Conservation (phyloP, 35 echinoderm and acorn worm genomes). For the Anneissia japonica region DNA sequence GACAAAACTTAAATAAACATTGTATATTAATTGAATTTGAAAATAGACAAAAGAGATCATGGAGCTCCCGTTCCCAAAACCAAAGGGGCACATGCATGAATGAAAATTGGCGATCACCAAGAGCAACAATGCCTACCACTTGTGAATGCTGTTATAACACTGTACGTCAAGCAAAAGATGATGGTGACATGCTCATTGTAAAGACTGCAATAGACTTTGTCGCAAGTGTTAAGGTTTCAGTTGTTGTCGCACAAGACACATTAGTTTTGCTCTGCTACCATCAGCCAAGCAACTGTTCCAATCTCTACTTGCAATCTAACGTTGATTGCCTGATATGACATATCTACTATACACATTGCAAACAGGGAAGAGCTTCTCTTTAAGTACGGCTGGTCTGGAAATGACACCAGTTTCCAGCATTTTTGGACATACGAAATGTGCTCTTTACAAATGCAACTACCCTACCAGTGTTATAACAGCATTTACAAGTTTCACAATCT, state of each 20-base stretch:
- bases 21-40: too few species aligned
- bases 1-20: too few species aligned
- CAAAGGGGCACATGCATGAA: too few species aligned
- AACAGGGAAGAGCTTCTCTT: slow-evolving; percentile 48
- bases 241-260: slow-evolving; percentile 52
- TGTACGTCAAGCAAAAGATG: slow-evolving; percentile 63
- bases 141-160: slow-evolving; percentile 10
- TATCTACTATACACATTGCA: slow-evolving; percentile 46
- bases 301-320: slow-evolving; percentile 35
- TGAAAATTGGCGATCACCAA: too few species aligned
- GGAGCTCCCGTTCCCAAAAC: too few species aligned
- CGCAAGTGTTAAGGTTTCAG: too few species aligned
- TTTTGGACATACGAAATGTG: slow-evolving; percentile 56
- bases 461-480: slow-evolving; percentile 44
- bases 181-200: slow-evolving; percentile 61
- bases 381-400: slow-evolving; percentile 68
- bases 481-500: slow-evolving; percentile 50
- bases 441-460: slow-evolving; percentile 60
- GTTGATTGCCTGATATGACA: slow-evolving; percentile 54
- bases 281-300: neutral
- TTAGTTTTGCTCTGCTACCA: slow-evolving; percentile 55
- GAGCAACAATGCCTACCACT: too few species aligned
- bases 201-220: slow-evolving; percentile 41
- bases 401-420: slow-evolving; percentile 69
- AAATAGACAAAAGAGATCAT: too few species aligned